Evolutionary conservation across 2,888 invertebrate species (phyloP).

Genomic region (Lithophane leautieri): DNA sequence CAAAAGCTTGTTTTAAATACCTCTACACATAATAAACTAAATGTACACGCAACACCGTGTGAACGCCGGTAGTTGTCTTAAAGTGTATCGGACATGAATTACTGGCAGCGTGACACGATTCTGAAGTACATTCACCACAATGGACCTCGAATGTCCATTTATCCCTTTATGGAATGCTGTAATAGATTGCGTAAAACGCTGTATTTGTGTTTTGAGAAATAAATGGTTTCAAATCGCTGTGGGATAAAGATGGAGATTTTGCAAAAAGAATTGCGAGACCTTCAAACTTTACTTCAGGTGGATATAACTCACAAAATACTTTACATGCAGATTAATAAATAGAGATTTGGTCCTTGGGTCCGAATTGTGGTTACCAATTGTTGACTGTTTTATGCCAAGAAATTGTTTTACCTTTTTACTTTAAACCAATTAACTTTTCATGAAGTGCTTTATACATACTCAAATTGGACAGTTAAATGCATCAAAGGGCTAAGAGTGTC

Average conservation of each 20-base stretch:
- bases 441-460: background rate
- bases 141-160: slow-evolving; percentile 48
- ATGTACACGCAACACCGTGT: slow-evolving; percentile 57
- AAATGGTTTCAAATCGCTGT: background rate
- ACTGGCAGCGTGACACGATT: slow-evolving; percentile 48
- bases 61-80: slow-evolving; percentile 51
- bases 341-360: background rate
- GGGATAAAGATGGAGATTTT: slow-evolving; percentile 3
- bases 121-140: slow-evolving; percentile 49
- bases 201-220: slow-evolving; percentile 36
- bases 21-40: slow-evolving; percentile 4
- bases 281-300: background rate
- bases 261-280: background rate
- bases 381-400: background rate
- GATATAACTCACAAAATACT: background rate
- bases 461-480: background rate
- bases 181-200: slow-evolving; percentile 41
- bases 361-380: background rate
- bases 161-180: slow-evolving; percentile 49
- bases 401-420: background rate
- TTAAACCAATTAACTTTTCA: background rate
- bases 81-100: slow-evolving; percentile 49
- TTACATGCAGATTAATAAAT: background rate
- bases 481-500: background rate
- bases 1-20: slow-evolving; percentile 21